Conservation (phyloP, 2,113 vertebrate species). For the Lamprotornis superbus region DNA sequence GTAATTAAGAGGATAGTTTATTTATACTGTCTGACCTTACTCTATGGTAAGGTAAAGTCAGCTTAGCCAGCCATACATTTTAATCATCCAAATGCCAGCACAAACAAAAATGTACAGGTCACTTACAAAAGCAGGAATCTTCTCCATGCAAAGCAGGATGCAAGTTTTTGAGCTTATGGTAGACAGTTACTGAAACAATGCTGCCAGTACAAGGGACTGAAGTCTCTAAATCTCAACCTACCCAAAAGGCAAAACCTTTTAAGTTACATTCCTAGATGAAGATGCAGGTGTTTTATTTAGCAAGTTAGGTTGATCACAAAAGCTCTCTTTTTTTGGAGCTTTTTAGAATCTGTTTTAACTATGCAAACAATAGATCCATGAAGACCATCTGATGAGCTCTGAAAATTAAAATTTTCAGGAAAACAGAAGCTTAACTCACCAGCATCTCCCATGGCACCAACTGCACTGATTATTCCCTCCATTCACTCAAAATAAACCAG, state of each 20-base stretch:
- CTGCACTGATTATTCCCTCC: neutral
- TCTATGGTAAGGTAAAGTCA: neutral
- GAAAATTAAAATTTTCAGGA: neutral
- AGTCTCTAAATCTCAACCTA: neutral
- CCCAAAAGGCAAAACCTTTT: neutral
- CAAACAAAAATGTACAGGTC: neutral
- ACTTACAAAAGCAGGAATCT: neutral
- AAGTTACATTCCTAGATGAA: neutral
- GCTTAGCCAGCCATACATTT: neutral
- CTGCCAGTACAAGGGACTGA: neutral
- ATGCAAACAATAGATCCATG: neutral
- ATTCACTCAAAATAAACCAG: neutral
- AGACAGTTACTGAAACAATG: neutral
- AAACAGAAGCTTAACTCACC: neutral
- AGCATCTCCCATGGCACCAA: neutral
- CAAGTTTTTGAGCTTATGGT: neutral
- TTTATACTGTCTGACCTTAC: constrained; percentile 37
- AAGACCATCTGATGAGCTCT: neutral
- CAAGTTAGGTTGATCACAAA: neutral
- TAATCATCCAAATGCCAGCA: neutral
- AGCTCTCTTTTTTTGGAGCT: neutral
- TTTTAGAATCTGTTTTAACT: neutral
- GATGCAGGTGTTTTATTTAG: neutral
- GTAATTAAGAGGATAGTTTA: constrained; percentile 28
- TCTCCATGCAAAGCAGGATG: neutral